phyloP scores from a whole-genome alignment of 2,888 invertebrate species.

The Fabriciana adippe region DNA sequence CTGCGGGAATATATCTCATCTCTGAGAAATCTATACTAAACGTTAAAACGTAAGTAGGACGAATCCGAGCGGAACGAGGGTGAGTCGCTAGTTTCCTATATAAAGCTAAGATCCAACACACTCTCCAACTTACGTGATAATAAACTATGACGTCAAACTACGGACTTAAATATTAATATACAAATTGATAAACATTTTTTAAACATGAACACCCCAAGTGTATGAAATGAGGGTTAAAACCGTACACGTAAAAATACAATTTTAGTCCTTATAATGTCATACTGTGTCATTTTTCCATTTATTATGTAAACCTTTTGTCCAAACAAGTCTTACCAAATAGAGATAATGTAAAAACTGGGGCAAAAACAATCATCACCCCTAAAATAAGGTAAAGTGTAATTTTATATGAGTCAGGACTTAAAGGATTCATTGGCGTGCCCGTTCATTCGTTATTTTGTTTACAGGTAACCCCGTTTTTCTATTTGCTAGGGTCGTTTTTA shows the following conservation, averaged over 20 bases:
- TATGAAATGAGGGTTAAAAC: too few relatives aligned
- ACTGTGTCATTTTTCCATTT: slow-evolving; percentile 8
- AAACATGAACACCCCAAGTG: too few relatives aligned
- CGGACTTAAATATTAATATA: too few relatives aligned
- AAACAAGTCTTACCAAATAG: slow-evolving; percentile 10
- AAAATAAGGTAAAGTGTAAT: slow-evolving; percentile 16
- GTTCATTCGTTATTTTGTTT: slow-evolving; percentile 33
- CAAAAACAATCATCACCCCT: background rate
- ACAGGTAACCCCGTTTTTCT: slow-evolving; percentile 29
- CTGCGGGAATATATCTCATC: too few relatives aligned
- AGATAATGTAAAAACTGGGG: background rate
- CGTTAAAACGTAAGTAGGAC: too few relatives aligned
- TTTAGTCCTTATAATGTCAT: slow-evolving; percentile 6
- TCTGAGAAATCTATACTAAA: too few relatives aligned
- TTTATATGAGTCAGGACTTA: background rate
- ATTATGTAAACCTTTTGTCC: slow-evolving; percentile 12
- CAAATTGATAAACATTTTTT: too few relatives aligned
- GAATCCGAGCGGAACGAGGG: too few relatives aligned
- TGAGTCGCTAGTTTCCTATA: too few relatives aligned
- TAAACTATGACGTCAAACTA: too few relatives aligned
- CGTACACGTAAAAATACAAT: background rate
- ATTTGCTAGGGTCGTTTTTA: slow-evolving; percentile 15
- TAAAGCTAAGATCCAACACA: too few relatives aligned
- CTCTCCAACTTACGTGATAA: too few relatives aligned
- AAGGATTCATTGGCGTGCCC: slow-evolving; percentile 17